Base-by-base conservation (phyloP, 1,140 invertebrate species). In the Uloborus diversus region DNA sequence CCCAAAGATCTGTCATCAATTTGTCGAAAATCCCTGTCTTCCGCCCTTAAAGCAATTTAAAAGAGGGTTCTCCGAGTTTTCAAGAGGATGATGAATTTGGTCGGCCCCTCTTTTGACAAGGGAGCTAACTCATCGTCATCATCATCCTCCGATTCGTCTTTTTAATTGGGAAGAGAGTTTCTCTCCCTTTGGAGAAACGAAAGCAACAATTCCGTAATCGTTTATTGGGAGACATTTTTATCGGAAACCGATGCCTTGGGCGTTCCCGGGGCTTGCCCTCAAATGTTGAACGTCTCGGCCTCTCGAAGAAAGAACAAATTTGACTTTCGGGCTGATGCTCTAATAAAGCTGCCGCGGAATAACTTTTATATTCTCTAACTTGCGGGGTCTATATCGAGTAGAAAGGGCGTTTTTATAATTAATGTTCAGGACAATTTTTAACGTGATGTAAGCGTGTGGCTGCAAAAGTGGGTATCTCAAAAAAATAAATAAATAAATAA, bases 1-100 rank as follows among this genome's bases (percentile, higher is more conserved):
- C 69, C 33, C 30, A n/a, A 49, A 53, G 47, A 73, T 37, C 56
- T 61, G 69, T 73, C 69, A 73, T 35, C 69, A 53, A 73, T 73
- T 73, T 73, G 56, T 73, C 69, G 61, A 70, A 20, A 61, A 30
- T 32, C 25, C 37, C 49, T 30, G 7, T 35, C 11, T 5, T 14
- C 35, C 57, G 14, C 42, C 17, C 64, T 27, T 28, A 42, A 14
- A 20, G 47, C 37, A 51, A 66, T 49, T 66, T 66, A 30, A 70
- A 56, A 70, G 33, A 13, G 42, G 25, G 30, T 23, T 62, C 42
- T 57, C 9, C 17, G 28, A 70, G 33, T 51, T 47, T 20, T 57
- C n/a, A 47, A 4, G 20, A 33, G 4, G 32, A 49, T 73, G 69
- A 73, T 62, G 69, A 73, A 73, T 73, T 51, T 33, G 49, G 14